Evolutionary conservation across 2,888 invertebrate genomes (phyloP), one percentile per base, ranked within the genome.

Genomic region (Beris chalybata): DNA sequence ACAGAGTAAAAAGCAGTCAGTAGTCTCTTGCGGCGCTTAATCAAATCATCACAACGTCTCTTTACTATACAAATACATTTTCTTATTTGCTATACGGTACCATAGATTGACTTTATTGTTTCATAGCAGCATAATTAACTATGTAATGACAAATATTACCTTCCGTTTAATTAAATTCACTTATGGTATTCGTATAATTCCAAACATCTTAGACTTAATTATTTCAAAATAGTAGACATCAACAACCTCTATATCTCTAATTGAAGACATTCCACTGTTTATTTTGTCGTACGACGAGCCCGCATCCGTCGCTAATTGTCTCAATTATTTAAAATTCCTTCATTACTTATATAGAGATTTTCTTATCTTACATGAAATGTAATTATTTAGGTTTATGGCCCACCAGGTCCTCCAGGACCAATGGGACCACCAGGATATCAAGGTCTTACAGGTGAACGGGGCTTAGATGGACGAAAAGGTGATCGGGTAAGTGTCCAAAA

Each of bases 381-480:
- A 5, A 38, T 38, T 7, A 38, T 7, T 38, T 78, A 86, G 86
- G 81, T 86, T 75, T 83, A 84, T 78, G 86, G 86, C 0, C 86
- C 86, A n/a, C 86, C 86, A 44, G 86, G 80, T 64, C 79, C 80
- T 3, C 80, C 81, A 29, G 81, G 81, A 56, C 88, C 89, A 7
- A 88, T 89, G 70, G 90, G 94, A 64, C 90, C 92, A 53, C 91
- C 93, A 61, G 94, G 81, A 47, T 80, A 78, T 68, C 74, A 76
- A 6, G 81, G 81, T 13, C 69, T 70, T 43, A 75, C 77, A 30
- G 81, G 81, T 22, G 79, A 91, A 72, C 83, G 89, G 76, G 92
- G 92, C 73, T 83, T 87, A 77, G 89, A 90, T 76, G 92, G 92
- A 70, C 84, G 87, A 68, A 92, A 92, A 82, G 92, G 92, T 75